phyloP scores from a whole-genome alignment of 2,888 invertebrate genomes.

The Phortica magna region DNA sequence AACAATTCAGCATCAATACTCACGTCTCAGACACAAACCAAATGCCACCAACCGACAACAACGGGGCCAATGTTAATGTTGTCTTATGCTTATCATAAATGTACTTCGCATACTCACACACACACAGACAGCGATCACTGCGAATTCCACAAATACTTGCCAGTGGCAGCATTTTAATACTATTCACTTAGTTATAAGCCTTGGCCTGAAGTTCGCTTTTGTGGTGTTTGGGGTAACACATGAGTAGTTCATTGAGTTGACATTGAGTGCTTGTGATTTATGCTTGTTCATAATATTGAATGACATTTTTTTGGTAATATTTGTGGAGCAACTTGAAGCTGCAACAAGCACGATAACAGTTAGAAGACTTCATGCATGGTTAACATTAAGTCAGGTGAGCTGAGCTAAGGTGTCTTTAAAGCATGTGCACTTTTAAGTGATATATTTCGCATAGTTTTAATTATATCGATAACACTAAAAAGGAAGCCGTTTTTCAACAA shows the following conservation, averaged over 20 bases:
- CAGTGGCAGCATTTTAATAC: background rate
- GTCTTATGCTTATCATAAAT: constrained; percentile 11
- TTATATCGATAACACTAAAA: too few species aligned
- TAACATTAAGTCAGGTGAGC: too few species aligned
- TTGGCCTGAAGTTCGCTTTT: background rate
- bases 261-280: constrained; percentile 70
- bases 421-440: too few species aligned
- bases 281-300: constrained; percentile 50
- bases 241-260: constrained; percentile 55
- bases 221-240: background rate
- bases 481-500: too few species aligned
- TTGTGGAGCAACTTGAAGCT: too few species aligned
- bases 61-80: constrained; percentile 20
- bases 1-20: background rate
- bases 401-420: too few species aligned
- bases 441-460: too few species aligned
- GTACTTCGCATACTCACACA: constrained; percentile 10
- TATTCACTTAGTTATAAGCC: background rate
- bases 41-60: background rate
- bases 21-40: background rate
- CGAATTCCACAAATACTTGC: constrained; percentile 7
- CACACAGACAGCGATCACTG: background rate
- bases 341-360: too few species aligned
- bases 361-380: too few species aligned
- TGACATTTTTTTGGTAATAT: background rate